Conservation (phyloP, 2,113 vertebrate species). For the Notothenia rossii region DNA sequence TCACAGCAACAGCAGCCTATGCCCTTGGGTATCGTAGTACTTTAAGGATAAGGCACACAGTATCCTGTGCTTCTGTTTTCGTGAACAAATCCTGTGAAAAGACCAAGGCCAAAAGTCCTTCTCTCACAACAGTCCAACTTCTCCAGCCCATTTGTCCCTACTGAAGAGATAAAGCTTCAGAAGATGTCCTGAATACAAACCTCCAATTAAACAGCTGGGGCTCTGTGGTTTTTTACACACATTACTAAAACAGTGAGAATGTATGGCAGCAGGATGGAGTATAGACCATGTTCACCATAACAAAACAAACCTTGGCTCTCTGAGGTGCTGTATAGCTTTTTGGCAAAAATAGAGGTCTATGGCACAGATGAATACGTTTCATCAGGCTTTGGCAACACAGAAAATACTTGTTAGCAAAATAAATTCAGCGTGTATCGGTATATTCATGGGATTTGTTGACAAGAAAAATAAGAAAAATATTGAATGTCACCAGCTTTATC, state of each 20-base stretch:
- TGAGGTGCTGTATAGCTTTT: neutral
- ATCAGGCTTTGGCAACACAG: neutral
- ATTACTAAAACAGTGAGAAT: neutral
- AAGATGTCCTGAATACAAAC: neutral
- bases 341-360: neutral
- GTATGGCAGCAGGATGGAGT: neutral
- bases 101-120: neutral
- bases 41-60: neutral
- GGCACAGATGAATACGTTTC: neutral
- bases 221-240: neutral
- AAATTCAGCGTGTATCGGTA: neutral
- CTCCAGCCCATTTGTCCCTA: neutral
- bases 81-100: neutral
- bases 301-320: neutral
- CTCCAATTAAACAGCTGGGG: neutral
- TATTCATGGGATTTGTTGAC: neutral
- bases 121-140: neutral
- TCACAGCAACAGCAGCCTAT: slow-evolving; percentile 1
- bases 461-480: neutral
- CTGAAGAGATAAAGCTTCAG: neutral
- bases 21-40: neutral
- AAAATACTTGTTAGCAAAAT: neutral
- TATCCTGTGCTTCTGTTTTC: neutral
- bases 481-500: neutral
- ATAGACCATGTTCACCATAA: neutral